Evolutionary conservation across 2,797 vertebrate genomes (phyloP).

Genomic region (Leptodactylus fallax): DNA sequence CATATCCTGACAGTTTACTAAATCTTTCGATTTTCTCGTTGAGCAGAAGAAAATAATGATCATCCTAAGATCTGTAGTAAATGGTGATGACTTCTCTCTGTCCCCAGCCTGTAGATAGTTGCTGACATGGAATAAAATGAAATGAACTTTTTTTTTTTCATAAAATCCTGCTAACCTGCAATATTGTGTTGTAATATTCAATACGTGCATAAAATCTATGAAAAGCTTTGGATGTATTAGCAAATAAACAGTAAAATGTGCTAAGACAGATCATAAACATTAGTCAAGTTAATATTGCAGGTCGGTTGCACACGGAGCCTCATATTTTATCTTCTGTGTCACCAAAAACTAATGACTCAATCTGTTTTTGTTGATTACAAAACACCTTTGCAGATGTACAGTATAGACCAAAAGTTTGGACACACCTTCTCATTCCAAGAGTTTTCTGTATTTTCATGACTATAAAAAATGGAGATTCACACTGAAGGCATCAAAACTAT

Average conservation of each 20-base stretch:
- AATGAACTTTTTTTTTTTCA: neutral
- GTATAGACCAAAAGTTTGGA: too few relatives aligned
- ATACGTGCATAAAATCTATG: too few relatives aligned
- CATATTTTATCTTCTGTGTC: slow-evolving; percentile 23
- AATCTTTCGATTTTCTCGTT: neutral
- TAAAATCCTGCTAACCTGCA: neutral
- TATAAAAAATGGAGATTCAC: too few relatives aligned
- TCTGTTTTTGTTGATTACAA: slow-evolving; percentile 31
- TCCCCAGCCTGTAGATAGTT: neutral
- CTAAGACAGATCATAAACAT: neutral
- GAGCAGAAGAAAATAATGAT: neutral
- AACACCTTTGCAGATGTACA: neutral
- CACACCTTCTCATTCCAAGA: too few relatives aligned
- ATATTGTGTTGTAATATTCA: neutral
- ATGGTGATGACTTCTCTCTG: neutral
- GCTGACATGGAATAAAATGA: neutral
- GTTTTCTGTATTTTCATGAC: too few relatives aligned
- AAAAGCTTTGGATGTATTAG: neutral
- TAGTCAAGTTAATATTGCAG: neutral
- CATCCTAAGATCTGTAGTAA: neutral
- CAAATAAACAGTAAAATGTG: neutral
- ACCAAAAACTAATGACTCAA: slow-evolving; percentile 34
- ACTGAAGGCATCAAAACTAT: too few relatives aligned
- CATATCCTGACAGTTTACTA: neutral
- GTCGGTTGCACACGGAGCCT: neutral